Percentiles rank a stretch among this genome's conserved stretches.
These are phyloP conservation scores for Artemia sp. DNA, from an alignment of 2,888 invertebrate species.

Conservation along the genomic window DNA sequence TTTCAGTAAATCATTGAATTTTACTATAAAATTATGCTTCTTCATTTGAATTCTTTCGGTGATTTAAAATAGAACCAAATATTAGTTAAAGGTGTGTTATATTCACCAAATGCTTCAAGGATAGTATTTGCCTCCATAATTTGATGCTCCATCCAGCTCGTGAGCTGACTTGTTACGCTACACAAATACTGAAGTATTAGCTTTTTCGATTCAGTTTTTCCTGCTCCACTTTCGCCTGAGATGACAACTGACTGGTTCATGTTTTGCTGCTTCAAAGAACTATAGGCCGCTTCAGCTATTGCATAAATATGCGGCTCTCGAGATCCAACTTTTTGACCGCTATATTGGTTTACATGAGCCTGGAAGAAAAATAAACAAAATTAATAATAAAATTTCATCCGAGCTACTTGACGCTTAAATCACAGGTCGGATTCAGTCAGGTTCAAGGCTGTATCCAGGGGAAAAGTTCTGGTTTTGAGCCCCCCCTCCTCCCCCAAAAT, in stretches of 20 bases:
- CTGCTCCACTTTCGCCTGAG: conserved; percentile 70
- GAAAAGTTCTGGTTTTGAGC: too few relatives aligned
- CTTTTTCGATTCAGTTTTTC: conserved; percentile 83
- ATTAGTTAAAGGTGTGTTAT: too few relatives aligned
- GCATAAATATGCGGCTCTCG: conserved; percentile 79
- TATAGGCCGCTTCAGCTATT: conserved; percentile 68
- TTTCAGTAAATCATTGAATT: too few relatives aligned
- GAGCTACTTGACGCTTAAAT: not conserved
- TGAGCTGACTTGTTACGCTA: conserved; percentile 62
- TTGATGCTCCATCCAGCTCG: conserved; percentile 88
- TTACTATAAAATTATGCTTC: too few relatives aligned
- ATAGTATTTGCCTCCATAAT: conserved; percentile 85
- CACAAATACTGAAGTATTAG: conserved; percentile 79
- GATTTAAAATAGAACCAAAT: too few relatives aligned
- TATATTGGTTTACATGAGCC: conserved; percentile 65
- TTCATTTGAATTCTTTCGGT: too few relatives aligned
- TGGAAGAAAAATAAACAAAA: conserved; percentile 34
- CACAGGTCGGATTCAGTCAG: not conserved
- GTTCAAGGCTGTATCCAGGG: too few relatives aligned
- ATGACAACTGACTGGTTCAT: conserved; percentile 67
- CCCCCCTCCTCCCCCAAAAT: too few relatives aligned
- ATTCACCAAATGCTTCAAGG: conserved; percentile 71
- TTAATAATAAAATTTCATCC: too few relatives aligned
- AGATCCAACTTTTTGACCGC: conserved; percentile 59
- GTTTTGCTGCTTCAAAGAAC: conserved; percentile 29